Percentiles rank a stretch among this genome's conserved stretches.
Evolutionary conservation across 2,888 invertebrate genomes (phyloP).

Genomic region (Tenthredo amoena): DNA sequence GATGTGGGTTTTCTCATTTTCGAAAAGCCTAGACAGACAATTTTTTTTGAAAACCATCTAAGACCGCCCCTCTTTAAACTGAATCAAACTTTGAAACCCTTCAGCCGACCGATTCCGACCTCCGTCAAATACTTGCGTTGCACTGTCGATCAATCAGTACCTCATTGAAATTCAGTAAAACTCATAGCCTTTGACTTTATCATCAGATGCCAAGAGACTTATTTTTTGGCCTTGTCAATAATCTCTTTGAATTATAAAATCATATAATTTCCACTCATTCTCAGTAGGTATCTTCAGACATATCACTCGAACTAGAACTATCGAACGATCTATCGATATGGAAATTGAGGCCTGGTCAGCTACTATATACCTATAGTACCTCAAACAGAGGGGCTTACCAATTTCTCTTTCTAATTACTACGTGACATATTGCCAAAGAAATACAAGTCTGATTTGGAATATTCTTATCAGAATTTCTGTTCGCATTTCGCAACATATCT

Average conservation of each 20-base stretch:
- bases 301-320: background rate
- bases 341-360: background rate
- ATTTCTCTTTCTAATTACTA: background rate
- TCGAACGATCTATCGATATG: background rate
- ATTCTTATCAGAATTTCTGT: background rate
- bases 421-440: background rate
- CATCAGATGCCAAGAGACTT: background rate
- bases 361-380: background rate
- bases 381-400: background rate
- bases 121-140: background rate
- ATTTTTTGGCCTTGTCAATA: background rate
- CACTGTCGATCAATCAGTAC: slow-evolving; percentile 15
- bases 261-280: background rate
- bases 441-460: background rate
- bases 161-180: background rate
- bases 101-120: background rate
- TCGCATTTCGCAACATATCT: background rate
- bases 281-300: background rate
- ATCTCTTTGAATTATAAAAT: background rate
- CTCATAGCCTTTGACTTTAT: background rate
- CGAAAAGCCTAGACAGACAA: background rate
- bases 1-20: background rate
- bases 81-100: background rate
- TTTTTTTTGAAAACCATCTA: background rate
- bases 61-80: background rate